Base-by-base conservation (phyloP, 1,140 invertebrate genomes). In the Drosophila dunni region DNA sequence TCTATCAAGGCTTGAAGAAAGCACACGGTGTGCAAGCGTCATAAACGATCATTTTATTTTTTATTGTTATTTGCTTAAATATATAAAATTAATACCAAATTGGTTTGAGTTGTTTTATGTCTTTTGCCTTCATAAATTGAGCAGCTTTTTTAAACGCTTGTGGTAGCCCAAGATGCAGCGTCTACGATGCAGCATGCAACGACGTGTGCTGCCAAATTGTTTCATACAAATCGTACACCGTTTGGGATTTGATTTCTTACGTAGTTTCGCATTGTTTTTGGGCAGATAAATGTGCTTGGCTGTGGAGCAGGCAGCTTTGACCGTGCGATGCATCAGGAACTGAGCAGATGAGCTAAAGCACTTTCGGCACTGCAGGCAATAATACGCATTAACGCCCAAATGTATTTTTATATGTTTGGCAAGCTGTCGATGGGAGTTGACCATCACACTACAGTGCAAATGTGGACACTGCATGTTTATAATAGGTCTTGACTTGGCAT, bases 1-100 rank as follows among this genome's bases (percentile, higher is more conserved):
- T 95, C 0, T 93, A 94, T 46, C 80, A 94, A 42, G 95, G 94
- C n/a, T 81, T 96, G 45, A 93, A 94, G 81, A 93, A 93, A 77
- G 94, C 95, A 0, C 95, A 96, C 90, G 95, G 95, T 57, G 91
- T 92, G 2, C 84, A 90, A 34, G 51, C 79, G 4, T 70, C 75
- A 13, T 68, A 70, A 65, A 9, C 7, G 10, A 34, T 45, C 33
- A 58, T 54, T 34, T 29, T 29, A 29, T 29, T 29, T 29, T 56
- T 62, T 79, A 72, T 76, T 88, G 69, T 88, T 83, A 86, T 68
- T 13, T 7, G 70, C 60, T 61, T 62, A 69, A 63, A 33, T 46
- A 33, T 17, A 40, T 20, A 29, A 20, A 56, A 40, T 58, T 38
- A 38, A 53, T 54, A 69, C 15, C 34, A 64, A 34, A 29, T 74